These are phyloP conservation scores for Tetraneura akinire DNA, from an alignment of 1,140 invertebrate genomes.

Conservation along the genomic window DNA sequence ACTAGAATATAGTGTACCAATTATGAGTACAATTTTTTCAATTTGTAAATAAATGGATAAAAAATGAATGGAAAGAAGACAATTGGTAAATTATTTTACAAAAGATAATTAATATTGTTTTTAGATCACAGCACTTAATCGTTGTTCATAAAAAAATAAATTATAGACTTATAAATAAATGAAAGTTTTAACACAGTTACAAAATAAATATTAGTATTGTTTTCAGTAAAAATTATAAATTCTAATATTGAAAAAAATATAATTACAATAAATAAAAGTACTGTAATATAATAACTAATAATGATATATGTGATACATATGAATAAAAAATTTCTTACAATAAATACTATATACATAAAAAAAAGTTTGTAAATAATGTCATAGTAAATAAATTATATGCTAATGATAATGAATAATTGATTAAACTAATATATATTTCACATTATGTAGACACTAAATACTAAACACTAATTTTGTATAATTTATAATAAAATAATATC, in stretches of 20 bases:
- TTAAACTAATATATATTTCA: not conserved
- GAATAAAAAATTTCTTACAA: constrained; percentile 25
- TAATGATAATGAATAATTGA: too few relatives aligned
- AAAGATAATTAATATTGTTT: constrained; percentile 31
- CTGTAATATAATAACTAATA: not conserved
- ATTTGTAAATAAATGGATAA: not conserved
- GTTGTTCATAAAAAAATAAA: constrained; percentile 25
- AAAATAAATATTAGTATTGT: not conserved
- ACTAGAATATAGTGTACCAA: not conserved
- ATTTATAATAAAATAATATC: not conserved
- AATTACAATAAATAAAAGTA: not conserved
- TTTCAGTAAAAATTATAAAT: not conserved
- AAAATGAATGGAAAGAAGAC: not conserved
- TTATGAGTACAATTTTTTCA: not conserved
- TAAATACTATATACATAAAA: not conserved
- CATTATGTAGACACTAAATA: too few relatives aligned
- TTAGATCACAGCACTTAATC: constrained; percentile 39
- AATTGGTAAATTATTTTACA: not conserved
- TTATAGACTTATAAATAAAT: constrained; percentile 21
- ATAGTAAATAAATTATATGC: constrained; percentile 30
- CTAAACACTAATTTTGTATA: not conserved
- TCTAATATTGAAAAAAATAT: not conserved
- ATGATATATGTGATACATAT: not conserved
- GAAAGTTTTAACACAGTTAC: constrained; percentile 16
- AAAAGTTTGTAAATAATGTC: not conserved